Evolutionary conservation across 2,888 invertebrate genomes (phyloP).

Genomic region (Acronicta alni): DNA sequence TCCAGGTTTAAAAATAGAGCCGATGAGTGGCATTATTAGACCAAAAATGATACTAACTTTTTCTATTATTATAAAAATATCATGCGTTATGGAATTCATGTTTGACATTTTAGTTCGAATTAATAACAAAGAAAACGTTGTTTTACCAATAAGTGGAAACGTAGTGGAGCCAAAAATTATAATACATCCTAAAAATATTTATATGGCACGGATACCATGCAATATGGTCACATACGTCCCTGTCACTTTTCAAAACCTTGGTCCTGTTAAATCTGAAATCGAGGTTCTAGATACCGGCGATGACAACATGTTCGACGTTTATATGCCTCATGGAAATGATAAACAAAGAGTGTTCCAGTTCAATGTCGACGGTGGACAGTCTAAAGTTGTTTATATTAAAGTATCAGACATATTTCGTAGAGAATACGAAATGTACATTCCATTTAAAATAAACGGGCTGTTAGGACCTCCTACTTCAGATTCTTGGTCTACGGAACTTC

Average conservation of each 20-base stretch:
- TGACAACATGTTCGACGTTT: conserved; percentile 80
- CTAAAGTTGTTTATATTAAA: conserved; percentile 79
- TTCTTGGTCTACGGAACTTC: conserved; percentile 72
- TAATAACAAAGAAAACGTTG: conserved; percentile 82
- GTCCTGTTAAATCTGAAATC: conserved; percentile 68
- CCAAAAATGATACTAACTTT: conserved; percentile 85
- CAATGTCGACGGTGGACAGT: conserved; percentile 74
- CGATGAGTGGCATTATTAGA: conserved; percentile 84
- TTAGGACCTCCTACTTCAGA: conserved; percentile 86
- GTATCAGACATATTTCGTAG: conserved; percentile 77
- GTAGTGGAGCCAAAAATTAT: conserved; percentile 85
- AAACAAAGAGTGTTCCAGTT: conserved; percentile 74
- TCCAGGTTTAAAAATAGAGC: conserved; percentile 84
- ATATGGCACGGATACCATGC: conserved; percentile 84
- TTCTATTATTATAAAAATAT: conserved; percentile 79
- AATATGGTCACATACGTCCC: conserved; percentile 78
- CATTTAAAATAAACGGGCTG: conserved; percentile 89
- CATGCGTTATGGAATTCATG: conserved; percentile 78
- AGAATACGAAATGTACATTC: conserved; percentile 89
- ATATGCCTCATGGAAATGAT: conserved; percentile 74
- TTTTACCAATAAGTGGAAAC: conserved; percentile 81
- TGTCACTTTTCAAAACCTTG: conserved; percentile 77
- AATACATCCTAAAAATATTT: conserved; percentile 85
- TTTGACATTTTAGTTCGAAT: conserved; percentile 80
- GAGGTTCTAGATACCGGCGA: conserved; percentile 75